Conservation (phyloP, 2,888 invertebrate species). For the Zaprionus obscuricornis region DNA sequence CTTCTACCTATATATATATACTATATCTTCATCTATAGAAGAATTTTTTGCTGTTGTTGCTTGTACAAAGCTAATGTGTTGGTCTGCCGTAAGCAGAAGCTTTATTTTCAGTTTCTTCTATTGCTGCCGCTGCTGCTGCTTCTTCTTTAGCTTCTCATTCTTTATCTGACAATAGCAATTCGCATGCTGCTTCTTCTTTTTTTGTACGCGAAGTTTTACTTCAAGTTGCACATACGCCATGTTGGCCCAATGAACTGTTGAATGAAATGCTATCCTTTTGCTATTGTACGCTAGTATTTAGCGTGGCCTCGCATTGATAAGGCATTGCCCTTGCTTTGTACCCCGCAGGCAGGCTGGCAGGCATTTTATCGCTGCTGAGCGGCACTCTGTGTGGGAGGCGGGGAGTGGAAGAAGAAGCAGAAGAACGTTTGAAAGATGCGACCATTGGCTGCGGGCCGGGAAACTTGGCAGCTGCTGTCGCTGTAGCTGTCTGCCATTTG, state of each 20-base stretch:
- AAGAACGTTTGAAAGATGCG: conserved; percentile 49
- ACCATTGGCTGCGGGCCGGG: conserved; percentile 63
- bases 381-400: neutral
- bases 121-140: conserved; percentile 2
- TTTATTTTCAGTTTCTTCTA: too few species aligned
- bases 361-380: conserved; percentile 56
- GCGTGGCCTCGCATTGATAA: conserved; percentile 67
- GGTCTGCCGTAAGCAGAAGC: neutral
- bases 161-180: conserved; percentile 54
- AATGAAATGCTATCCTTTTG: conserved; percentile 65
- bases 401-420: neutral
- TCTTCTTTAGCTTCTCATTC: conserved; percentile 7
- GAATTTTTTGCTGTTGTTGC: conserved; percentile 23
- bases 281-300: conserved; percentile 42
- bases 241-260: conserved; percentile 49
- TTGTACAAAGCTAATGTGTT: conserved; percentile 21
- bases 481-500: conserved; percentile 43
- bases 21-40: conserved; percentile 13
- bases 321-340: conserved; percentile 57
- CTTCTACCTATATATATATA: neutral
- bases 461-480: conserved; percentile 70
- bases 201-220: conserved; percentile 50
- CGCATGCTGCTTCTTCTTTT: conserved; percentile 30
- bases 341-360: conserved; percentile 48
- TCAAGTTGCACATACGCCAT: conserved; percentile 61